A percentile compares a stretch with the other conserved stretches of the same genome.
Conservation (phyloP, 2,888 invertebrate genomes). For the Agapetus fuscipes region DNA sequence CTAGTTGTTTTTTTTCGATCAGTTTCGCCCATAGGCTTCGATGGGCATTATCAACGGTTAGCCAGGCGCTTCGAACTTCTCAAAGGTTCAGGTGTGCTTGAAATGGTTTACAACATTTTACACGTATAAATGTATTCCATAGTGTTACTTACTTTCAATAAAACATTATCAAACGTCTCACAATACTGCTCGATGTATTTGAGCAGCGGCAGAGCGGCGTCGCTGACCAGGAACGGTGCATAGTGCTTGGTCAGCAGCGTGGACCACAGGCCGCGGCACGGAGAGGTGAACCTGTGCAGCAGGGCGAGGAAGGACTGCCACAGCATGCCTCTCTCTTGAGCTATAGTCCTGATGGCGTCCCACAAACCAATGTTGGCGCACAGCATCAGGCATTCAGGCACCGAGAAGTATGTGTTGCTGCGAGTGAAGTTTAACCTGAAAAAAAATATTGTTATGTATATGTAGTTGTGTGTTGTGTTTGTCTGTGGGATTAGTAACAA, state of each 20-base stretch:
- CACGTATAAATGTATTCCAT: no score
- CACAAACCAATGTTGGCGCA: constrained; percentile 41
- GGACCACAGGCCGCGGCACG: constrained; percentile 33
- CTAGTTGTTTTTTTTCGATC: no score
- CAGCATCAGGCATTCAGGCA: constrained; percentile 22
- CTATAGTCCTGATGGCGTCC: constrained; percentile 28
- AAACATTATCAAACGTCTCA: constrained; percentile 39
- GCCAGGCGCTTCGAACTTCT: no score
- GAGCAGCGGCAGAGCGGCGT: constrained; percentile 32
- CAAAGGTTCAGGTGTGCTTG: no score
- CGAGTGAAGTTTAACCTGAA: constrained; percentile 17
- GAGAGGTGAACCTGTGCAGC: constrained; percentile 29
- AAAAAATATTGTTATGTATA: no score
- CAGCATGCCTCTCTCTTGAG: constrained; percentile 22
- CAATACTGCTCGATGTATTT: constrained; percentile 45
- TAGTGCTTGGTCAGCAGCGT: constrained; percentile 35
- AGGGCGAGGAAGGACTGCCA: constrained; percentile 32
- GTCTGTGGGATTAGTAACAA: neutral
- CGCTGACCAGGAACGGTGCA: constrained; percentile 36
- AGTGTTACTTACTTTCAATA: constrained; percentile 50
- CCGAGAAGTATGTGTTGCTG: constrained; percentile 9
- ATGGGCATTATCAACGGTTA: no score
- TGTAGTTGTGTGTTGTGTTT: no score
- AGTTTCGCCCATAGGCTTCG: no score
- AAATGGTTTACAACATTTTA: no score